These are phyloP conservation scores for Xestoiulus laeticollis DNA, from an alignment of 2,888 invertebrate genomes.

Conservation along the genomic window DNA sequence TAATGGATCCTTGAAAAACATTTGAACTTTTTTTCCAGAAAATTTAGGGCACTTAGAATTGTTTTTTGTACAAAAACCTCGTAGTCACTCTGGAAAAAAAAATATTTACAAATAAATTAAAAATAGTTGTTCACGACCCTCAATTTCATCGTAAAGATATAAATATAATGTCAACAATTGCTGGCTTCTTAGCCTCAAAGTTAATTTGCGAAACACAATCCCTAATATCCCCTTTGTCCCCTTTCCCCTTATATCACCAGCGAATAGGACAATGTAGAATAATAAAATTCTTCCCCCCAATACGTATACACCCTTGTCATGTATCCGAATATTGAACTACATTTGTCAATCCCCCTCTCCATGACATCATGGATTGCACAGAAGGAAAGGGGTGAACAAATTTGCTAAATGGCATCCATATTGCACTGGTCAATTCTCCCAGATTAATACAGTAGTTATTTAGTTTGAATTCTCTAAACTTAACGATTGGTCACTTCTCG, in stretches of 20 bases:
- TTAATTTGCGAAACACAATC: not conserved
- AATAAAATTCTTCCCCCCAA: not conserved
- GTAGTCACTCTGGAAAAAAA: too few species aligned
- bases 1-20: too few species aligned
- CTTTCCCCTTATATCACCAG: not conserved
- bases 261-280: not conserved
- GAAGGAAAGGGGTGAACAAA: not conserved
- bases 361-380: not conserved
- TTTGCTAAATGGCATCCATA: not conserved
- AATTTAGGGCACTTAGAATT: too few species aligned
- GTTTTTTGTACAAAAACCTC: too few species aligned
- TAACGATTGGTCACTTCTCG: not conserved
- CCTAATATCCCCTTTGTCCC: not conserved
- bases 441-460: not conserved
- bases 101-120: too few species aligned
- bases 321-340: not conserved
- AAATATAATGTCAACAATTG: too few species aligned
- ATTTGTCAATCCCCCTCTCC: conserved; percentile 1
- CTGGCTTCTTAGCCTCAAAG: not conserved
- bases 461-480: not conserved
- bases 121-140: too few species aligned
- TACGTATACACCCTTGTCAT: conserved; percentile 12
- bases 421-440: not conserved
- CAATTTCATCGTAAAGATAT: too few species aligned
- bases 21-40: too few species aligned